Conservation (phyloP, 2,113 vertebrate genomes). For the Onychostruthus taczanowskii region DNA sequence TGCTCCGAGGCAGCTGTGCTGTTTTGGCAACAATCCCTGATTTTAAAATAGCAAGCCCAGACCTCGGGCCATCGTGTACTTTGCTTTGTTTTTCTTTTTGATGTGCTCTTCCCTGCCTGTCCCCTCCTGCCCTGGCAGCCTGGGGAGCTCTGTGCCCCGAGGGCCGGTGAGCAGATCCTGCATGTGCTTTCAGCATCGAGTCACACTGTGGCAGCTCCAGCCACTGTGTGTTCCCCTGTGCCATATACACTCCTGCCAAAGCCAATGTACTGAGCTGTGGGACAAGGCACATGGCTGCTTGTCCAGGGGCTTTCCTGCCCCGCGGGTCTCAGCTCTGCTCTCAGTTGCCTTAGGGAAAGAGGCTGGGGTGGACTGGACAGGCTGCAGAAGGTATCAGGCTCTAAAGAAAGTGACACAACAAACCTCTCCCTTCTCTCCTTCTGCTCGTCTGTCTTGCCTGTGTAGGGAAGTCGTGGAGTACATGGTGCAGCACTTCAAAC, state of each 20-base stretch:
- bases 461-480: constrained; percentile 98
- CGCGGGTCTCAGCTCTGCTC: neutral
- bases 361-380: neutral
- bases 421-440: neutral
- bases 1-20: constrained; percentile 30
- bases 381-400: neutral
- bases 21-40: neutral
- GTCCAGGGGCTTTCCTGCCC: neutral
- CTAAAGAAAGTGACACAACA: neutral
- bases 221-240: fast-evolving
- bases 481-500: constrained; percentile 99
- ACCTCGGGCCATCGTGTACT: neutral
- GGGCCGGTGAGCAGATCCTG: fast-evolving
- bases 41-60: constrained; percentile 51
- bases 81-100: constrained; percentile 8
- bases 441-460: neutral
- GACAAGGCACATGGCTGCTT: neutral
- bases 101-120: neutral
- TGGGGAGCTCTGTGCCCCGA: neutral
- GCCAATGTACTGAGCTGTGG: neutral
- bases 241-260: neutral
- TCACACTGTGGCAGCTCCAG: neutral
- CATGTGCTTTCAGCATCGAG: fast-evolving
- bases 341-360: neutral
- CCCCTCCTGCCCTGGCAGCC: neutral